Percentiles rank a stretch among this genome's conserved stretches.
Evolutionary conservation across 2,888 invertebrate genomes (phyloP).

Genomic region (Protophormia terraenovae): DNA sequence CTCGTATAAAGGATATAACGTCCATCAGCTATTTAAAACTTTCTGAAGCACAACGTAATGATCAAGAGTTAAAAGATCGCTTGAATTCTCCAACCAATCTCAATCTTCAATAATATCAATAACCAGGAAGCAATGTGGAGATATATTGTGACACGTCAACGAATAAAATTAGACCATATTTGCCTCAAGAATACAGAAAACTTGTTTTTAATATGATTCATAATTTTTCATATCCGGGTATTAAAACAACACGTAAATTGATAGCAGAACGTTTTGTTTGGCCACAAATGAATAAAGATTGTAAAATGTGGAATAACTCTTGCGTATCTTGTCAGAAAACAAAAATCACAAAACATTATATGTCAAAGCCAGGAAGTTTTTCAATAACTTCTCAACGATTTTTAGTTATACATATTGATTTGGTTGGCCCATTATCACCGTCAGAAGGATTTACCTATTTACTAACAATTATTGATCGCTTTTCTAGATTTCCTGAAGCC

Average conservation of each 20-base stretch:
- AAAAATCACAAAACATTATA: neutral
- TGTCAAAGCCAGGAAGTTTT: neutral
- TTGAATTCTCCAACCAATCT: neutral
- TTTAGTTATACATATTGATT: neutral
- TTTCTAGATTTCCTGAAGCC: neutral
- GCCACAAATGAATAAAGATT: neutral
- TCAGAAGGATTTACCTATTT: neutral
- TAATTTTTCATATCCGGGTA: neutral
- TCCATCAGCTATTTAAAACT: neutral
- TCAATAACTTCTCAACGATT: neutral
- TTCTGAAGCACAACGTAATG: neutral
- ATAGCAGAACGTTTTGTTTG: neutral
- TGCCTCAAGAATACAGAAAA: neutral
- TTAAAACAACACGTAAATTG: neutral
- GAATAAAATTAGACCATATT: too few relatives aligned
- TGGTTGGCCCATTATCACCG: neutral
- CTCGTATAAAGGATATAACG: neutral
- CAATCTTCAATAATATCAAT: neutral
- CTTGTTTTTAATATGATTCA: neutral
- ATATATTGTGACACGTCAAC: constrained; percentile 13
- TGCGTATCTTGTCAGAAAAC: neutral
- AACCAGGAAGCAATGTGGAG: neutral
- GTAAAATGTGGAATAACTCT: neutral
- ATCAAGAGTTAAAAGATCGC: neutral
- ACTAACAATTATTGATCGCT: neutral